Percentiles rank a stretch among this genome's conserved stretches.
These are phyloP conservation scores for Pelmatolapia mariae DNA, from an alignment of 2,113 vertebrate genomes.

Conservation along the genomic window DNA sequence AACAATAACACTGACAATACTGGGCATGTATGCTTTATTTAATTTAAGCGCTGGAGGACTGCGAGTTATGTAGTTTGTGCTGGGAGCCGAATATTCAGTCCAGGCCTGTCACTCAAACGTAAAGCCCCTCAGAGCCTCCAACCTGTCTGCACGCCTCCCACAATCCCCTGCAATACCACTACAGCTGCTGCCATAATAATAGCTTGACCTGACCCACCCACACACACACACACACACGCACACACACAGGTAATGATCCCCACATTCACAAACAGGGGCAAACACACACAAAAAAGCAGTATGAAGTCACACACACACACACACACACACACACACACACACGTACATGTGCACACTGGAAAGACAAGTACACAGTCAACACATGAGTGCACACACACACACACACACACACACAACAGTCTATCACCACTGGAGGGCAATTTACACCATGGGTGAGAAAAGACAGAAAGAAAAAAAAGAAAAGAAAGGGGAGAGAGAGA, in stretches of 20 bases:
- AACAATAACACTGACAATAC: not conserved
- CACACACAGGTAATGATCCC: constrained; percentile 21
- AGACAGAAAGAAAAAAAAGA: not conserved
- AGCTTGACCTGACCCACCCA: constrained; percentile 55
- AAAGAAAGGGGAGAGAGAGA: not conserved
- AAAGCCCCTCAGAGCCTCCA: constrained; percentile 38
- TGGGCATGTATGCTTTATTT: not conserved
- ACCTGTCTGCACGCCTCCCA: constrained; percentile 42
- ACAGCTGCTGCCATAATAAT: constrained; percentile 59
- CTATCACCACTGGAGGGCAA: constrained; percentile 46
- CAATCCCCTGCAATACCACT: constrained; percentile 54
- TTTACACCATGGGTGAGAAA: constrained; percentile 40
- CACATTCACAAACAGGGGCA: not conserved
- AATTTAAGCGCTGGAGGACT: not conserved
- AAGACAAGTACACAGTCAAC: not conserved
- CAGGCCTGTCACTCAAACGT: constrained; percentile 34
- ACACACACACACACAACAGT: not conserved
- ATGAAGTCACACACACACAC: not conserved
- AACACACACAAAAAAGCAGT: not conserved
- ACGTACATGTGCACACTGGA: not conserved
- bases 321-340: not conserved
- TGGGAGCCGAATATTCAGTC: not conserved
- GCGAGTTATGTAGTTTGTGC: not conserved
- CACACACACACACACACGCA: not conserved
- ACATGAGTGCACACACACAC: not conserved